Conservation (phyloP, 2,888 invertebrate species). For the Azorinus chamasolen region DNA sequence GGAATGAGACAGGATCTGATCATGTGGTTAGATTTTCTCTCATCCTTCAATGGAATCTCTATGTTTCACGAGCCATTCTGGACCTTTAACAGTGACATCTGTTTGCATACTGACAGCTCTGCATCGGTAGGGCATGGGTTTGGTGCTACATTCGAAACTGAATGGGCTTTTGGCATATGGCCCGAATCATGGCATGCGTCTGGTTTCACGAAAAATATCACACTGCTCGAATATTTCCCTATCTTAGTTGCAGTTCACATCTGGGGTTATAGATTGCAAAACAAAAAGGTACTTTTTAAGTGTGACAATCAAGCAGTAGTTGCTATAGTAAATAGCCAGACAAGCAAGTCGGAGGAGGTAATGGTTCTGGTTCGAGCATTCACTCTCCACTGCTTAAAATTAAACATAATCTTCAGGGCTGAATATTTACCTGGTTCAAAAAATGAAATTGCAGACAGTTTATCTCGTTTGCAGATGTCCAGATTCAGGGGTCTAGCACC, state of each 20-base stretch:
- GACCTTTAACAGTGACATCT: constrained; percentile 20
- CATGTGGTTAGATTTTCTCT: no score
- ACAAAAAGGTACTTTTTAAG: constrained; percentile 25
- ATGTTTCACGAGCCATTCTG: constrained; percentile 27
- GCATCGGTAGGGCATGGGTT: constrained; percentile 14
- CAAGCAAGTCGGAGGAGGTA: constrained; percentile 21
- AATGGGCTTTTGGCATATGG: constrained; percentile 25
- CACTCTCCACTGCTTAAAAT: constrained; percentile 17
- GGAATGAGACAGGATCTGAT: no score
- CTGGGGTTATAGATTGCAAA: constrained; percentile 16
- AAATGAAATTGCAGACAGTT: no score
- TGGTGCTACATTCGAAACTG: constrained; percentile 17
- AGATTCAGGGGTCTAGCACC: constrained; percentile 33
- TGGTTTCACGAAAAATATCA: constrained; percentile 18
- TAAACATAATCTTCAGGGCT: no score
- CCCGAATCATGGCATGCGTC: constrained; percentile 14
- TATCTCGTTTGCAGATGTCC: constrained; percentile 25
- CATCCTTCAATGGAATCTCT: no score
- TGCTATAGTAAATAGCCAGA: constrained; percentile 22
- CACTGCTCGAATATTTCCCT: constrained; percentile 27
- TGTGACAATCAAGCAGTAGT: no score
- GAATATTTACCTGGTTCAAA: no score
- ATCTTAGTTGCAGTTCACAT: constrained; percentile 17
- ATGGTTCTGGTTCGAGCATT: constrained; percentile 37
- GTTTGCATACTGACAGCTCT: no score